Conservation (phyloP, 2,797 vertebrate species). For the Columba guinea region DNA sequence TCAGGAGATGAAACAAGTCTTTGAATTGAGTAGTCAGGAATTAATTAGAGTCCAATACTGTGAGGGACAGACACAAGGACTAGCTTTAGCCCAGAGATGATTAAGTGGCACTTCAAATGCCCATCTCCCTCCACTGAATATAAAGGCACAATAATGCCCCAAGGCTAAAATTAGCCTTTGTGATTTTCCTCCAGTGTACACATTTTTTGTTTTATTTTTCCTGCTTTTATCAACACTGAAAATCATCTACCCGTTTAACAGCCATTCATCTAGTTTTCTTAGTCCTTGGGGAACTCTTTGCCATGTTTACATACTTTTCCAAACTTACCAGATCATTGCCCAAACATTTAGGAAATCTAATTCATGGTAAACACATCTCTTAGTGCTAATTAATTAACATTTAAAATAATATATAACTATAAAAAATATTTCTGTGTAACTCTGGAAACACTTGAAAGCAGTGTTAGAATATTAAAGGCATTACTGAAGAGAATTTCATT, state of each 20-base stretch:
- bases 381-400: not conserved
- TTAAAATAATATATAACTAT: not conserved
- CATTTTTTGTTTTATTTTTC: not conserved
- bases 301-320: not conserved
- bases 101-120: not conserved
- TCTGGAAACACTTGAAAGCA: not conserved
- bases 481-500: not conserved
- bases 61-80: not conserved
- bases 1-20: not conserved
- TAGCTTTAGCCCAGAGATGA: not conserved
- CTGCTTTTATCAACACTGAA: not conserved
- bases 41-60: not conserved
- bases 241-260: not conserved
- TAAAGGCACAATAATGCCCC: not conserved
- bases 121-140: not conserved
- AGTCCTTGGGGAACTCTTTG: not conserved
- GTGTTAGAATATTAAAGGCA: not conserved
- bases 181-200: not conserved
- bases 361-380: not conserved
- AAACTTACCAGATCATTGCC: not conserved
- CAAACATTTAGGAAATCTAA: not conserved
- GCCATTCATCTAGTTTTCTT: not conserved
- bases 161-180: not conserved
- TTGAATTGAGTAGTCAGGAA: not conserved
- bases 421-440: not conserved